These are phyloP conservation scores for Gryon sp. DNA, from an alignment of 1,140 invertebrate genomes.

Conservation along the genomic window DNA sequence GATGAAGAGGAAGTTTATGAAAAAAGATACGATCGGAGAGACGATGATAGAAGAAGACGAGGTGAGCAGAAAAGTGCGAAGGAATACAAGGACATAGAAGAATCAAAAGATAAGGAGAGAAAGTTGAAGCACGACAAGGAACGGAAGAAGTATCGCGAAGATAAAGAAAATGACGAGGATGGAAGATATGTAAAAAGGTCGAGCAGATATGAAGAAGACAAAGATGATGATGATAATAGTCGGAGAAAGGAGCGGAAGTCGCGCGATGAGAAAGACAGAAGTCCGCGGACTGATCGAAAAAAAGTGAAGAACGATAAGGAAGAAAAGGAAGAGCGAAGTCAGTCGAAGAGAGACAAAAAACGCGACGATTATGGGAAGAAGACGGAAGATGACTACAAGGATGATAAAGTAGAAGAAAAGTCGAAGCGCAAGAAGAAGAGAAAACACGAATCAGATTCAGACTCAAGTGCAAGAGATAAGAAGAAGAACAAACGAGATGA, in stretches of 20 bases:
- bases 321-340: neutral
- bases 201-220: too few relatives aligned
- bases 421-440: slow-evolving; percentile 4
- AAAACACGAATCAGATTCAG: slow-evolving; percentile 1
- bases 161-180: slow-evolving; percentile 9
- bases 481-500: neutral
- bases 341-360: neutral
- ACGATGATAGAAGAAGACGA: neutral
- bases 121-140: neutral
- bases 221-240: too few relatives aligned
- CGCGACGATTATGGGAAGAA: neutral
- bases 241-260: too few relatives aligned
- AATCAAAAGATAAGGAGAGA: neutral
- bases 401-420: neutral
- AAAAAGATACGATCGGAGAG: neutral
- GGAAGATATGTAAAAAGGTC: too few relatives aligned
- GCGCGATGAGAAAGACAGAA: too few relatives aligned
- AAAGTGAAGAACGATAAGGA: neutral
- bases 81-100: neutral
- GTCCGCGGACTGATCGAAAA: too few relatives aligned
- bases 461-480: neutral
- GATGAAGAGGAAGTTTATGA: neutral
- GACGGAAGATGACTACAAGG: neutral
- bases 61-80: neutral
- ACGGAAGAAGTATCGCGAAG: neutral